Evolutionary conservation across 35 echinoderm and acorn worm genomes (phyloP).

Genomic region (Apostichopus californicus): DNA sequence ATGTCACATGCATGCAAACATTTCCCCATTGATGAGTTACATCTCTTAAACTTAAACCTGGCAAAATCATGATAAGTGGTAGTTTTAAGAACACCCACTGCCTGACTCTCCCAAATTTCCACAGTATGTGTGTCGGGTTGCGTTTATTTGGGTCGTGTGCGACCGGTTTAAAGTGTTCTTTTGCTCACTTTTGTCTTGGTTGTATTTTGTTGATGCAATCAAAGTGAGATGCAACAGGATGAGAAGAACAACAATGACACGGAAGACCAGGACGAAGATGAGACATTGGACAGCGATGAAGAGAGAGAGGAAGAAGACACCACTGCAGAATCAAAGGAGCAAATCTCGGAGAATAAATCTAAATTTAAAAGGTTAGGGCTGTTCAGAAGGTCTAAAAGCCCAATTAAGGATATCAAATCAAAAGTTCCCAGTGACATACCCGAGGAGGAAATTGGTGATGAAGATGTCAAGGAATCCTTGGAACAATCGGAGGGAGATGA

Average conservation of each 20-base stretch:
- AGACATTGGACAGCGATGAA: constrained; percentile 55
- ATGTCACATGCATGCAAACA: no score
- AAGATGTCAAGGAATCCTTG: constrained; percentile 39
- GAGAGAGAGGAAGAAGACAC: not conserved
- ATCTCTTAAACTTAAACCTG: no score
- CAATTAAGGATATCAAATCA: constrained; percentile 32
- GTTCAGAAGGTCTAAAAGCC: constrained; percentile 64
- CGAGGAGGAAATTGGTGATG: not conserved
- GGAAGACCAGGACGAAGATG: constrained; percentile 27
- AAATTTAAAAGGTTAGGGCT: constrained; percentile 61
- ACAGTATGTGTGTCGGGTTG: no score
- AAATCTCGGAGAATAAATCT: constrained; percentile 3
- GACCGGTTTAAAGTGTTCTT: no score
- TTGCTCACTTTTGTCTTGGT: no score
- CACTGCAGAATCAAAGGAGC: not conserved
- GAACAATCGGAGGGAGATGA: constrained; percentile 14
- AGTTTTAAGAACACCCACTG: no score
- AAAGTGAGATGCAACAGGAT: not conserved
- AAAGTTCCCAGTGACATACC: not conserved
- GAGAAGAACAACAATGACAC: constrained; percentile 5
- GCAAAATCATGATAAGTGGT: no score
- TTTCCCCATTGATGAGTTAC: no score
- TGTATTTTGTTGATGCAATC: not conserved
- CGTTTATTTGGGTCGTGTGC: no score
- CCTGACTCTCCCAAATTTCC: no score